phyloP scores from a whole-genome alignment of 1,140 invertebrate genomes.

The Antheraea pernyi region DNA sequence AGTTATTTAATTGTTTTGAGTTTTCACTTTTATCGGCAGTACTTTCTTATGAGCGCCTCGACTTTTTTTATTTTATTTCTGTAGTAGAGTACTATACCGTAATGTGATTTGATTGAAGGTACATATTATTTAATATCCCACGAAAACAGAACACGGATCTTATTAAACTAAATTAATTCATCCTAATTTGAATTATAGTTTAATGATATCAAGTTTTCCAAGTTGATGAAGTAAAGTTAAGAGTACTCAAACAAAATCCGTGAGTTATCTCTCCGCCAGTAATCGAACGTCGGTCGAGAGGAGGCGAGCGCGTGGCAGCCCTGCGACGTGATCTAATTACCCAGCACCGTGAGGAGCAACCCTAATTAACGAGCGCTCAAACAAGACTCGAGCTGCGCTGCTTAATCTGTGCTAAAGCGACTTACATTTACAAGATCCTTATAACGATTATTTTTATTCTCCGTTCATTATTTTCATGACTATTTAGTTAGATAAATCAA shows the following conservation, averaged over 20 bases:
- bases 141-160: background rate
- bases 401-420: background rate
- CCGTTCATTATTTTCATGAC: background rate
- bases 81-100: no score
- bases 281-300: constrained; percentile 3
- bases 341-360: constrained; percentile 1
- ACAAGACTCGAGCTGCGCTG: background rate
- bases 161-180: background rate
- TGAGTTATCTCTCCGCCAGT: background rate
- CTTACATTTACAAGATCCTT: background rate
- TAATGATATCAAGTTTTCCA: background rate
- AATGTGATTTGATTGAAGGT: no score
- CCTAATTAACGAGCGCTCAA: constrained; percentile 1
- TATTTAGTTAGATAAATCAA: background rate
- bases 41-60: no score
- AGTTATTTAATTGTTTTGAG: no score
- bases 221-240: background rate
- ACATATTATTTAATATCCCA: no score
- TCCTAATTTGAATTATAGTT: background rate
- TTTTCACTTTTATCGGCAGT: no score
- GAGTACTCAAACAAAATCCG: background rate
- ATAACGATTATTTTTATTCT: background rate
- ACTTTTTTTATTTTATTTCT: no score
- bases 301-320: background rate
- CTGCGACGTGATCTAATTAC: constrained; percentile 3